phyloP scores from a whole-genome alignment of 1,140 invertebrate genomes.

The Agrypnia vestita region DNA sequence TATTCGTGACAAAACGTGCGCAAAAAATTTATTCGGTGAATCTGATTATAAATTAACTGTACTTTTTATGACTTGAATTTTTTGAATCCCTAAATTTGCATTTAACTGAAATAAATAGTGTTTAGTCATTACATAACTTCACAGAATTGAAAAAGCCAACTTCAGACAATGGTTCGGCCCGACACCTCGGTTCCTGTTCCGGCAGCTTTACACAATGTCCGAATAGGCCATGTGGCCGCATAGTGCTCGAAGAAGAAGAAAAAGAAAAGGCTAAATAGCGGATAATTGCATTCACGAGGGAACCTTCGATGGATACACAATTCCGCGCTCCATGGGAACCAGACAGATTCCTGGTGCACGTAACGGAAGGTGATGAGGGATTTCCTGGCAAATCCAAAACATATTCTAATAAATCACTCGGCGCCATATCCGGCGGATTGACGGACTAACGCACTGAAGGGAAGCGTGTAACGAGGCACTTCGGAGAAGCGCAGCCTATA shows the following conservation, averaged over 20 bases:
- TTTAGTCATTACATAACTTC: no score
- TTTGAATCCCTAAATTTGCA: no score
- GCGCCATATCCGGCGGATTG: not conserved
- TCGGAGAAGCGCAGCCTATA: not conserved
- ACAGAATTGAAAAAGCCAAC: no score
- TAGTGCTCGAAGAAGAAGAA: not conserved
- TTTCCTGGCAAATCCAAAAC: slow-evolving; percentile 31
- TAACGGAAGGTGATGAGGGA: slow-evolving; percentile 33
- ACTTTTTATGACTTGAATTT: no score
- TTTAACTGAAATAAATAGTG: no score
- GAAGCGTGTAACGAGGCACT: not conserved
- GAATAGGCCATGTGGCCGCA: not conserved
- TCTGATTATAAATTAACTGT: no score
- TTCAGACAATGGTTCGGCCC: no score
- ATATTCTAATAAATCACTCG: slow-evolving; percentile 2
- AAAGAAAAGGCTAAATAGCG: no score
- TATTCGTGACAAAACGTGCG: no score
- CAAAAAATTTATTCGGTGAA: no score
- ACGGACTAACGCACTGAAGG: not conserved
- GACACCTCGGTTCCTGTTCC: no score
- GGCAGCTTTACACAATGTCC: no score
- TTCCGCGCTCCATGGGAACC: not conserved
- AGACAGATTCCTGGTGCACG: not conserved
- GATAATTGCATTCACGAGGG: not conserved
- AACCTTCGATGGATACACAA: not conserved